Evolutionary conservation across 2,113 vertebrate species (phyloP).

Genomic region (Sinocyclocheilus anshuiensis): DNA sequence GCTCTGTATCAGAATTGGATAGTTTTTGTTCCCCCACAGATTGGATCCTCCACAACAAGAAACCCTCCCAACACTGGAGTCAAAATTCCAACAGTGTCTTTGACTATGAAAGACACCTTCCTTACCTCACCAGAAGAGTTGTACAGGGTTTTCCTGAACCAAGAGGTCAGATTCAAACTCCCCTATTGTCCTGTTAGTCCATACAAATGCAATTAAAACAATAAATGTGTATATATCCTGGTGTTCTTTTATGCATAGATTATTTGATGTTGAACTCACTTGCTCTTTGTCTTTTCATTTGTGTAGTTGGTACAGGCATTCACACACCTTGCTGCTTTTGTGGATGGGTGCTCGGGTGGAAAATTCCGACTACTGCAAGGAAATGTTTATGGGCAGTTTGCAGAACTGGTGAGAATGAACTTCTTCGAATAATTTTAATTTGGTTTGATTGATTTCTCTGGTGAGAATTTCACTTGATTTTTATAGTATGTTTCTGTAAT

Average conservation of each 20-base stretch:
- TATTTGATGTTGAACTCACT: neutral
- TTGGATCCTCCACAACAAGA: constrained; percentile 54
- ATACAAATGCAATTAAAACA: neutral
- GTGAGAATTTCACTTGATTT: neutral
- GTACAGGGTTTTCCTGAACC: constrained; percentile 79
- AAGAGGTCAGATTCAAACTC: constrained; percentile 71
- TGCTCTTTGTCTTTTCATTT: neutral
- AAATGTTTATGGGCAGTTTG: constrained; percentile 83
- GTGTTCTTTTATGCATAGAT: neutral
- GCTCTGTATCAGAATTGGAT: neutral
- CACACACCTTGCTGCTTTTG: constrained; percentile 78
- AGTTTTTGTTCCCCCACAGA: constrained; percentile 55
- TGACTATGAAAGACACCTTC: constrained; percentile 82
- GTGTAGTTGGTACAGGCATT: constrained; percentile 85
- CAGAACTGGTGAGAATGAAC: constrained; percentile 76
- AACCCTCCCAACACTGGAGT: constrained; percentile 71
- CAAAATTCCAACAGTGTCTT: constrained; percentile 84
- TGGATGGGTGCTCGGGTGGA: constrained; percentile 82
- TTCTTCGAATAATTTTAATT: neutral
- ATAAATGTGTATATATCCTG: neutral
- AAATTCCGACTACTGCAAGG: constrained; percentile 84
- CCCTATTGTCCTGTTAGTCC: neutral
- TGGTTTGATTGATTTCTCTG: neutral
- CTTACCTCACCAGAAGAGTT: constrained; percentile 84
- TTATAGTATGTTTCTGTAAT: neutral